These are phyloP conservation scores for Mnemiopsis leidyi DNA, from an alignment of 37 sponge, comb jelly and placozoan species.

Conservation along the genomic window DNA sequence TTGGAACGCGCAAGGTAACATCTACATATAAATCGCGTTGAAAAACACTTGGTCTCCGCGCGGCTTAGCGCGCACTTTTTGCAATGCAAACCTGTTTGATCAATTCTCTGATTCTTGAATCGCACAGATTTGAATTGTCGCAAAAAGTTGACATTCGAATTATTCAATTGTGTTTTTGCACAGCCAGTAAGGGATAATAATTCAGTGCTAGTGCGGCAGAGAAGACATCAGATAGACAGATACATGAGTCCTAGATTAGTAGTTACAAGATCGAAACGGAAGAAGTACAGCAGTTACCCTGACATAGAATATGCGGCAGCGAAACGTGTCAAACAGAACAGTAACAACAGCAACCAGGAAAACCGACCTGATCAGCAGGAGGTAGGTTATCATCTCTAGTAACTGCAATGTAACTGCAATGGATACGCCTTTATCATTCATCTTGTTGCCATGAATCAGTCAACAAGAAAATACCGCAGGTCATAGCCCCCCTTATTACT, in stretches of 20 bases:
- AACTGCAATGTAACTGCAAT: too few relatives aligned
- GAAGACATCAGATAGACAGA: background rate
- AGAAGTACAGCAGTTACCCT: constrained; percentile 54
- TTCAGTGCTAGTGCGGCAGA: background rate
- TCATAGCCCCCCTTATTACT: background rate
- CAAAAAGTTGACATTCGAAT: too few relatives aligned
- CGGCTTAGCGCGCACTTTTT: background rate
- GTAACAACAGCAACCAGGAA: constrained; percentile 15
- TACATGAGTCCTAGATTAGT: background rate
- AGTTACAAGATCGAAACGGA: constrained; percentile 7
- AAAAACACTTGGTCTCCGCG: background rate
- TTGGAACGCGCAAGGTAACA: background rate
- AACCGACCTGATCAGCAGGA: background rate
- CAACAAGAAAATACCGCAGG: too few relatives aligned
- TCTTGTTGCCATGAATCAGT: too few relatives aligned
- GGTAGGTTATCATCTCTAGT: too few relatives aligned
- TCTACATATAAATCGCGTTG: background rate
- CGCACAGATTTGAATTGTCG: too few relatives aligned
- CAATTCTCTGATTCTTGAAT: too few relatives aligned
- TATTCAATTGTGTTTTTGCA: too few relatives aligned
- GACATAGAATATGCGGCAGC: constrained; percentile 61
- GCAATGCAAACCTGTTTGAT: too few relatives aligned
- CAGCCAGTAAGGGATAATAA: too few relatives aligned
- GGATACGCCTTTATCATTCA: too few relatives aligned
- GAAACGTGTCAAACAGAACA: constrained; percentile 39